Evolutionary conservation across 2,888 invertebrate genomes (phyloP).

Genomic region (Athetis lepigone): DNA sequence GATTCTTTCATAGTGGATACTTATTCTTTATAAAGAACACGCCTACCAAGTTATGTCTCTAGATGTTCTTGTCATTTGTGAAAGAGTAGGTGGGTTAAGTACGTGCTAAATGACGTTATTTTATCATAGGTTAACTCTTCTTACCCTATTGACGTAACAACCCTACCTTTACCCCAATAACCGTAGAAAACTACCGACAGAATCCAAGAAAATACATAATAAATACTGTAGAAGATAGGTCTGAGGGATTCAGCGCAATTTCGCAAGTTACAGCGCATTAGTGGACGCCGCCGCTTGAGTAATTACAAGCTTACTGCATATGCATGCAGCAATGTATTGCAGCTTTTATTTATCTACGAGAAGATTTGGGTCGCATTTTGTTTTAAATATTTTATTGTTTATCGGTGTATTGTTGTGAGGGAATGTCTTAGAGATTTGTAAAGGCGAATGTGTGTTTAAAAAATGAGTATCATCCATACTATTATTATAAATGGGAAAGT

Average conservation of each 20-base stretch:
- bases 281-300: slow-evolving; percentile 50
- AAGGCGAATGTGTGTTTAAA: too few species aligned
- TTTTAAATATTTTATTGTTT: slow-evolving; percentile 18
- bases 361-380: slow-evolving; percentile 39
- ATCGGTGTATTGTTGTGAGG: background rate
- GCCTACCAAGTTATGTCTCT: too few species aligned
- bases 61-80: too few species aligned
- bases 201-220: slow-evolving; percentile 51
- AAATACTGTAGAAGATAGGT: slow-evolving; percentile 45
- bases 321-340: slow-evolving; percentile 46
- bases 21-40: too few species aligned
- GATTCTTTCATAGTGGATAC: too few species aligned
- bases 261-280: slow-evolving; percentile 55
- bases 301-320: slow-evolving; percentile 60
- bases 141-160: too few species aligned
- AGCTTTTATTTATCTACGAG: slow-evolving; percentile 45
- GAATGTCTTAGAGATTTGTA: too few species aligned
- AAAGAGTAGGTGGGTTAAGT: too few species aligned
- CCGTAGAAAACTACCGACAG: background rate
- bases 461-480: too few species aligned
- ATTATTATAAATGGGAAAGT: too few species aligned
- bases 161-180: background rate
- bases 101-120: too few species aligned
- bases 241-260: slow-evolving; percentile 38
- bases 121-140: too few species aligned